phyloP scores from a whole-genome alignment of 2,888 invertebrate species.

The Acronicta aceris region DNA sequence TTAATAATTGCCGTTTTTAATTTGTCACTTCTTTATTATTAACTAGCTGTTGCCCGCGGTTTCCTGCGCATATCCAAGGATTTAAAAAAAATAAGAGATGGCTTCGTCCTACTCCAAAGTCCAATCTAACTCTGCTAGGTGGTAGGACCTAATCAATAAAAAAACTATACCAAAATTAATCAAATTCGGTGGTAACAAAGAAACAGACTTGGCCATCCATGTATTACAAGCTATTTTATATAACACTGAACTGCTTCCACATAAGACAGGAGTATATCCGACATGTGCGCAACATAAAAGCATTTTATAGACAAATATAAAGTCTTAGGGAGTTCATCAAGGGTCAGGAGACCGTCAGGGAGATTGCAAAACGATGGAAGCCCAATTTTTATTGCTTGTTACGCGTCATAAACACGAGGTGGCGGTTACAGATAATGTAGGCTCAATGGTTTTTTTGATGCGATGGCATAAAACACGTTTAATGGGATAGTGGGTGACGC shows the following conservation, averaged over 20 bases:
- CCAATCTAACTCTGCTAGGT: too few relatives aligned
- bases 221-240: conserved; percentile 30
- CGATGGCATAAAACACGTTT: conserved; percentile 75
- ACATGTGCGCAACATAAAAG: conserved; percentile 77
- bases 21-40: too few relatives aligned
- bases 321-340: conserved; percentile 84
- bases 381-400: conserved; percentile 87
- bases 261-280: conserved; percentile 11
- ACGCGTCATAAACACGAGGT: conserved; percentile 84
- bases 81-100: too few relatives aligned
- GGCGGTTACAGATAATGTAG: conserved; percentile 79
- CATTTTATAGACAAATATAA: conserved; percentile 84
- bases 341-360: conserved; percentile 71
- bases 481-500: conserved; percentile 70
- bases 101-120: too few relatives aligned
- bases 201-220: background rate
- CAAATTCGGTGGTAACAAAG: too few relatives aligned
- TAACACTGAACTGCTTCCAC: conserved; percentile 14
- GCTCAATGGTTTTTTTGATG: conserved; percentile 75
- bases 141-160: too few relatives aligned
- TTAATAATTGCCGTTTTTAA: too few relatives aligned
- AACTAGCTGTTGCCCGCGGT: too few relatives aligned
- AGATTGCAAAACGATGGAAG: conserved; percentile 84
- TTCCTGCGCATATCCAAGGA: too few relatives aligned
- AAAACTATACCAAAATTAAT: too few relatives aligned